phyloP scores from a whole-genome alignment of 1,140 invertebrate genomes.

The Euwallacea fornicatus region DNA sequence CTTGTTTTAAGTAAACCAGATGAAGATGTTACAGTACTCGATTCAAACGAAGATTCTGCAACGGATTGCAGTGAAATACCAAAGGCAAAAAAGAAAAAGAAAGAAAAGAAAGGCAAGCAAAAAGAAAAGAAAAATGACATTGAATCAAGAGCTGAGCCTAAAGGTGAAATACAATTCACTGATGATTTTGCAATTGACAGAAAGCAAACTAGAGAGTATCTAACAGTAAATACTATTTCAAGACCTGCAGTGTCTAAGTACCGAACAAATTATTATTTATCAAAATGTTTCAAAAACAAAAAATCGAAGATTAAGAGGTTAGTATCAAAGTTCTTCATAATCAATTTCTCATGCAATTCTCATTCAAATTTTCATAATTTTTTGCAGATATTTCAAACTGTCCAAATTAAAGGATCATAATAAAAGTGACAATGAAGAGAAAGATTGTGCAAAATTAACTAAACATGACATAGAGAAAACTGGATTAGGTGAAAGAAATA shows the following conservation, averaged over 20 bases:
- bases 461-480: slow-evolving; percentile 40
- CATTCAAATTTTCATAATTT: not conserved
- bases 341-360: not conserved
- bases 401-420: slow-evolving; percentile 36
- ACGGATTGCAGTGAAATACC: slow-evolving; percentile 36
- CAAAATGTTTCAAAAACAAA: slow-evolving; percentile 34
- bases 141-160: not conserved
- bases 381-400: slow-evolving; percentile 37
- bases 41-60: too few species aligned
- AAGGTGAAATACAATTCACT: slow-evolving; percentile 24
- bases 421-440: slow-evolving; percentile 48
- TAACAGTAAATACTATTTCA: slow-evolving; percentile 55
- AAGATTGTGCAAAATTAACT: slow-evolving; percentile 21
- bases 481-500: slow-evolving; percentile 38
- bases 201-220: slow-evolving; percentile 53
- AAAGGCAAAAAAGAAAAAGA: slow-evolving; percentile 44
- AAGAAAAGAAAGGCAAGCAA: slow-evolving; percentile 36
- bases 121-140: slow-evolving; percentile 7
- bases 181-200: slow-evolving; percentile 60
- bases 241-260: slow-evolving; percentile 57
- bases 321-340: slow-evolving; percentile 42
- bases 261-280: slow-evolving; percentile 39
- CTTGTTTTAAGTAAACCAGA: not conserved
- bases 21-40: not conserved
- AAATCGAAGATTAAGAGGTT: slow-evolving; percentile 49